phyloP scores from a whole-genome alignment of 1,140 invertebrate genomes.

The Mercenaria mercenaria region DNA sequence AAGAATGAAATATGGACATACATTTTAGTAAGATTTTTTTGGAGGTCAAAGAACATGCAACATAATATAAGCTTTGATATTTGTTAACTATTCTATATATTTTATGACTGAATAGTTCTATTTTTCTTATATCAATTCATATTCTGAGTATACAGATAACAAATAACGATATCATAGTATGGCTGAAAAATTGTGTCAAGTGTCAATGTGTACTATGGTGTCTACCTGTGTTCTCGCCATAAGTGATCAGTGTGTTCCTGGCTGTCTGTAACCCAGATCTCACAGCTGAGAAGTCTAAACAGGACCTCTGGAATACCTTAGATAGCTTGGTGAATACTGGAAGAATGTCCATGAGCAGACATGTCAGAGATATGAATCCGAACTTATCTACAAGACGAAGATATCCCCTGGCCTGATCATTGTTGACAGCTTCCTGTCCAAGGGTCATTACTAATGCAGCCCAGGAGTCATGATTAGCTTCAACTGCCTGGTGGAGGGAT shows the following conservation, averaged over 20 bases:
- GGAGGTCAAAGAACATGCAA: too few species aligned
- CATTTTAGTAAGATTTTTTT: too few species aligned
- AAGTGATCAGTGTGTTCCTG: too few species aligned
- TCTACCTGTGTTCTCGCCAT: too few species aligned
- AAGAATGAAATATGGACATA: too few species aligned
- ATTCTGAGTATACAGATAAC: too few species aligned
- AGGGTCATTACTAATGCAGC: not conserved
- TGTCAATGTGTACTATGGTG: too few species aligned
- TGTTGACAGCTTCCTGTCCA: not conserved
- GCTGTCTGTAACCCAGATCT: not conserved
- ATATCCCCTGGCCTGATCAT: not conserved
- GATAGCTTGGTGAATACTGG: not conserved
- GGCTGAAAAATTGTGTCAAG: not conserved
- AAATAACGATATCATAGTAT: too few species aligned
- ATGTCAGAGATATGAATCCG: not conserved
- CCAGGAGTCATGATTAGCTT: not conserved
- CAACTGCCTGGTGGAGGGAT: not conserved
- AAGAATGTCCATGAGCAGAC: not conserved
- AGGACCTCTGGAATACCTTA: not conserved
- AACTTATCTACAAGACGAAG: not conserved
- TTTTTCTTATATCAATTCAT: too few species aligned
- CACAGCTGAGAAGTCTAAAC: not conserved
- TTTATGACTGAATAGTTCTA: too few species aligned
- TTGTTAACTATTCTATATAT: too few species aligned
- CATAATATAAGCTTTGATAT: too few species aligned